Base-by-base conservation (phyloP, 2,113 vertebrate species). In the Maccullochella peelii region DNA sequence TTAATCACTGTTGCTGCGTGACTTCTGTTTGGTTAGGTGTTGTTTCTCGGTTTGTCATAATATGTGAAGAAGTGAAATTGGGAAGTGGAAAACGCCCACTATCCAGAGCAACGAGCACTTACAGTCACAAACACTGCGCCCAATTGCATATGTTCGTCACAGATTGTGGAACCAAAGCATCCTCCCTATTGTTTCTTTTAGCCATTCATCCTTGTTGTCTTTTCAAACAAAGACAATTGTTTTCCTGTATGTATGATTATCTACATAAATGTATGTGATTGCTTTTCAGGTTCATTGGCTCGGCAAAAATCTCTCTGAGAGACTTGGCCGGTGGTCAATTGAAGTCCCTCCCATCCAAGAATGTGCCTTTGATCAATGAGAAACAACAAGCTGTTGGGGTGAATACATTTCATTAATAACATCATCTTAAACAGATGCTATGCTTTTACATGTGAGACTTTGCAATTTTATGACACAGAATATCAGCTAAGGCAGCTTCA, bases 331-430 rank as follows among this genome's bases (percentile, higher is more conserved):
- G 95, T 20, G 96, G 97, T 88, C 96, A 97, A 62, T 91, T 91
- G 81, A 96, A 88, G 88, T 97, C 97, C 0, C 93, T 96, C 75
- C 96, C 97, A 1, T 97, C 94, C 89, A 98, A 96, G 86, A 95
- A 97, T 55, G 63, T 96, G 79, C 92, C 97, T 59, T 86, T 99
- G 55, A 79, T 97, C 55, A 98, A 95, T 69, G 98, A 99, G 87
- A 98, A 94, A 72, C 96, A 96, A 62, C 97, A 98, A 68, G 88
- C 96, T 77, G 94, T 92, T 57, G 98, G 97, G 94, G 98, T 99
- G 85, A 96, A 95, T 79, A 74, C n/a, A 33, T 42, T 44, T 14
- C 49, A 0, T 38, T 4, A 27, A 54, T 58, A 49, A 54, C 21
- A 27, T 11, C 10, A 36, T 40, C 5, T 9, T 42, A 6, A 20